Evolutionary conservation across 2,113 vertebrate species (phyloP), one percentile per base, ranked within the genome.

Genomic region (Synodontis membranacea): DNA sequence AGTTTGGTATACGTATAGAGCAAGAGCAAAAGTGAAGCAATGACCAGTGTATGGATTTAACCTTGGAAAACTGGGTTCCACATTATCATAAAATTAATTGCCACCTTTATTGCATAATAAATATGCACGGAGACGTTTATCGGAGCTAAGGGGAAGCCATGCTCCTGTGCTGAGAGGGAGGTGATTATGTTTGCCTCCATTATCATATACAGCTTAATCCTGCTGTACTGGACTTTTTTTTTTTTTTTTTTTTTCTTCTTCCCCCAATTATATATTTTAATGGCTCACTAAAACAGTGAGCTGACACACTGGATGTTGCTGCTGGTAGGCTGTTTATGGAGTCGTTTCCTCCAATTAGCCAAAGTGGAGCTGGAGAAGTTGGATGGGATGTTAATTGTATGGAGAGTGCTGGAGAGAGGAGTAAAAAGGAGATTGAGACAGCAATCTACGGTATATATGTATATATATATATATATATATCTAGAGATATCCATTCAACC

Each of bases 81-180:
- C 87, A 93, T 93, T 92, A 93, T 82, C 91, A 91, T 93, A 92
- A 93, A 93, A 93, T 93, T 87, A 92, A 93, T 92, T 91, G 89
- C 83, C 88, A 92, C 85, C 91, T 92, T 89, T 89, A 91, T 91
- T 92, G 89, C 88, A 90, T 89, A 91, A 91, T 89, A 93, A 91
- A 91, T 89, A 93, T 86, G 84, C 81, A 72, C 31, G 88, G 89
- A 87, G 89, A 88, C 86, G 88, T 92, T 90, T 89, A 93, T 93
- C 88, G 86, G 88, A 89, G 89, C 78, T 83, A 74, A 88, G 83
- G 87, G 84, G 90, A 92, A 89, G 87, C 88, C 89, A 88, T 86
- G 52, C 79, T 88, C 42, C 64, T 86, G 74, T 87, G 84, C 87
- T 79, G 82, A 72, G 70, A 89, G 88, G 88, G 86, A 88, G 87